These are phyloP conservation scores for Sarcophaga peregrina DNA, from an alignment of 1,140 invertebrate species.

Conservation along the genomic window DNA sequence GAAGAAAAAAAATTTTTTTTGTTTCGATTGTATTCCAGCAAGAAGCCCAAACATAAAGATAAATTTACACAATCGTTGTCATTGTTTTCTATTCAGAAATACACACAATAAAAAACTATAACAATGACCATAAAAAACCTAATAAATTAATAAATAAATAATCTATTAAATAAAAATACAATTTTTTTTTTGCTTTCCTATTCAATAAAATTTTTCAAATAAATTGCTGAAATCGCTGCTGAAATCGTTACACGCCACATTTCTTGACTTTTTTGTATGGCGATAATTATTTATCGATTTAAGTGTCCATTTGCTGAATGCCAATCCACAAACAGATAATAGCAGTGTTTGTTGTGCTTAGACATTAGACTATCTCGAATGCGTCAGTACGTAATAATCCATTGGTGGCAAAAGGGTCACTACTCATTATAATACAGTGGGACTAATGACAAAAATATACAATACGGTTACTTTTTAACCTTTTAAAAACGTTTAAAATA, in stretches of 20 bases:
- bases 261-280: background rate
- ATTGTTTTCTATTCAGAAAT: background rate
- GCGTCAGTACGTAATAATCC: no score
- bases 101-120: background rate
- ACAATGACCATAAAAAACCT: background rate
- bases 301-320: background rate
- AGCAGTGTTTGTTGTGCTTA: background rate
- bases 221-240: no score
- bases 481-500: no score
- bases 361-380: background rate
- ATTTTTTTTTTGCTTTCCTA: background rate
- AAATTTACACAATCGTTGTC: background rate
- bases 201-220: background rate
- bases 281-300: slow-evolving; percentile 4
- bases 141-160: no score
- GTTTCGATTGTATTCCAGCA: no score
- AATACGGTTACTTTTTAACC: no score
- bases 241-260: background rate
- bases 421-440: no score
- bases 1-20: no score
- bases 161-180: background rate
- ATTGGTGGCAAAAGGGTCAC: no score
- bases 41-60: no score
- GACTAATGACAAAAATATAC: no score
- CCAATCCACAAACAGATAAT: background rate